Evolutionary conservation across 2,797 vertebrate species (phyloP), one percentile per base, ranked within the genome.

Genomic region (Lepus townsendii): DNA sequence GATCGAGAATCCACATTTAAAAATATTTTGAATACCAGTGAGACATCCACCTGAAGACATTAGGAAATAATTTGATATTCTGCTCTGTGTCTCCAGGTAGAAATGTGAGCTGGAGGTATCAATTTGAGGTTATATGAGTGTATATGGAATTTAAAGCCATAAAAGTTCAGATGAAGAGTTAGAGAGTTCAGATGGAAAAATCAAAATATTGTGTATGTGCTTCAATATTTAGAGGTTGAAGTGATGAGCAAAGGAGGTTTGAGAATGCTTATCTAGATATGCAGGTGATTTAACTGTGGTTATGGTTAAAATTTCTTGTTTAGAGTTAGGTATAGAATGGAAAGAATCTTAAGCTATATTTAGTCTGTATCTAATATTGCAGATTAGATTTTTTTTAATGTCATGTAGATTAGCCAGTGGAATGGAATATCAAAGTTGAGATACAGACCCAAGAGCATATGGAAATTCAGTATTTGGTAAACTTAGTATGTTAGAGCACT

Each of bases 381-480:
- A 89, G 75, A 57, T 92, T 85, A 57, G 54, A 24, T 69, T 83
- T 92, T 85, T 87, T 1, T 73, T 79, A 87, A 68, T 42, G 27
- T 57, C 8, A 8, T 80, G 12, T 7, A 32, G 82, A 75, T 4
- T 85, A 57, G 84, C 60, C 30, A 84, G 3, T 79, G 52, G 54
- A 65, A 65, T 71, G 76, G 60, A 88, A 79, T 75, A 87, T 62
- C 66, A 94, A 92, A 83, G 75, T 57, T 47, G 26, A 93, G 38
- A 13, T 79, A 26, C 10, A 79, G 2, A 79, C 26, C 26, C 2
- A 63, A 63, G 66, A 71, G 27, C 7, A 62, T 83, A 60, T 4
- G 11, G 35, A 75, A 35, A 66, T 54, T 88, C n/a, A 78, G 7
- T 94, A 57, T n/a, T 30, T 87, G 76, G 75, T 62, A 83, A 77